Percentiles rank a stretch among this genome's conserved stretches.
phyloP scores from a whole-genome alignment of 2,113 vertebrate species.

The Prietella phreatophila region DNA sequence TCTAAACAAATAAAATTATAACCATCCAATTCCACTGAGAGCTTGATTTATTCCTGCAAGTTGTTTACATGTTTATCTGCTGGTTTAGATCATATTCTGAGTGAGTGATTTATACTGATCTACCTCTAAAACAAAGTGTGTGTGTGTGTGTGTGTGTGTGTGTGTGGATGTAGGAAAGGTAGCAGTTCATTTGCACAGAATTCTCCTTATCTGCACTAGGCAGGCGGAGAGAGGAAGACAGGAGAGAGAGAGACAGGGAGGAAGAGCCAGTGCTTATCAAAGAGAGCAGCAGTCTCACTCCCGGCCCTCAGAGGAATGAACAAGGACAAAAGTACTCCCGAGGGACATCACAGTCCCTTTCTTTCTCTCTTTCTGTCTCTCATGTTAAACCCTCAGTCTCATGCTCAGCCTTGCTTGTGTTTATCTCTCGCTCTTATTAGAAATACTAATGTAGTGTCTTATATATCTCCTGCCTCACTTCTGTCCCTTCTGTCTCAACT shows the following conservation, averaged over 20 bases:
- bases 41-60: neutral
- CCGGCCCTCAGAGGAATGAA: constrained; percentile 75
- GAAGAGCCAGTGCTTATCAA: constrained; percentile 78
- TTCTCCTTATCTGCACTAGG: constrained; percentile 85
- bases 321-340: constrained; percentile 70
- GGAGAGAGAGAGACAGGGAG: constrained; percentile 40
- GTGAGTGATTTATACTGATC: neutral
- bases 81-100: neutral
- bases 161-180: neutral
- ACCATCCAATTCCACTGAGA: neutral
- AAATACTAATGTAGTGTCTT: neutral
- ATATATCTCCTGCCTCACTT: neutral
- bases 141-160: no score
- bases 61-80: neutral
- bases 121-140: neutral
- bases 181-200: constrained; percentile 65
- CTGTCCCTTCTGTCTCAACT: neutral
- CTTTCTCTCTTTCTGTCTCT: neutral
- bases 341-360: constrained; percentile 53
- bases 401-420: neutral
- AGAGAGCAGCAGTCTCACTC: constrained; percentile 78
- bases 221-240: constrained; percentile 79
- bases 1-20: neutral
- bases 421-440: neutral
- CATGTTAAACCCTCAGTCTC: neutral